phyloP scores from a whole-genome alignment of 2,888 invertebrate species.

The Pardosa pseudoannulata region DNA sequence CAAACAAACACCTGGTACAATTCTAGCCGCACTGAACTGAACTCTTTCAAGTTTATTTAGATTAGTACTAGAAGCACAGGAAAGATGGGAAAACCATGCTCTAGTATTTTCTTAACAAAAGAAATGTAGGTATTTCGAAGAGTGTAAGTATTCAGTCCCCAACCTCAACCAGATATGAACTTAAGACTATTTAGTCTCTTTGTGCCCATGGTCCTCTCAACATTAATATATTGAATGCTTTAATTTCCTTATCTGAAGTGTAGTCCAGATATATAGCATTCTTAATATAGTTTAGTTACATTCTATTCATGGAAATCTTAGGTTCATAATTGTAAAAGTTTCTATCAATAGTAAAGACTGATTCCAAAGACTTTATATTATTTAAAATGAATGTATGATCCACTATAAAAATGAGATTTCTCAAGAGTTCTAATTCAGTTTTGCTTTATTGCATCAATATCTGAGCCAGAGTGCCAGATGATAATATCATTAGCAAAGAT shows the following conservation, averaged over 20 bases:
- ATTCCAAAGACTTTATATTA: neutral
- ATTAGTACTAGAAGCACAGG: slow-evolving; percentile 1
- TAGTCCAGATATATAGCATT: slow-evolving; percentile 3
- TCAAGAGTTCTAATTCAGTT: neutral
- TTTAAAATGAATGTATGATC: neutral
- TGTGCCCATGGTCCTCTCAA: neutral
- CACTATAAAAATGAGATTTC: neutral
- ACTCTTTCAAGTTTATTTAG: slow-evolving; percentile 2
- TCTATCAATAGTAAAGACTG: neutral
- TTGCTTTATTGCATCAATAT: neutral
- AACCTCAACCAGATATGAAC: neutral
- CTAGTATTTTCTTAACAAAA: neutral
- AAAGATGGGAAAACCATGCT: neutral
- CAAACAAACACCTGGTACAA: neutral
- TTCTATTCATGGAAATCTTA: slow-evolving; percentile 14
- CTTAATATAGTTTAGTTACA: neutral
- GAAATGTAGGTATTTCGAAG: neutral
- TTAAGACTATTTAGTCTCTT: slow-evolving; percentile 7
- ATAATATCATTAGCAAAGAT: neutral
- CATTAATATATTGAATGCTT: neutral
- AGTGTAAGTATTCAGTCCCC: neutral
- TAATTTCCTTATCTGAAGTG: neutral
- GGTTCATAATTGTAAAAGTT: neutral
- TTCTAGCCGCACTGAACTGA: neutral
- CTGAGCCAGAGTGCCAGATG: neutral